These are phyloP conservation scores for Craterocephalus amniculus DNA, from an alignment of 2,797 vertebrate genomes.

Conservation along the genomic window DNA sequence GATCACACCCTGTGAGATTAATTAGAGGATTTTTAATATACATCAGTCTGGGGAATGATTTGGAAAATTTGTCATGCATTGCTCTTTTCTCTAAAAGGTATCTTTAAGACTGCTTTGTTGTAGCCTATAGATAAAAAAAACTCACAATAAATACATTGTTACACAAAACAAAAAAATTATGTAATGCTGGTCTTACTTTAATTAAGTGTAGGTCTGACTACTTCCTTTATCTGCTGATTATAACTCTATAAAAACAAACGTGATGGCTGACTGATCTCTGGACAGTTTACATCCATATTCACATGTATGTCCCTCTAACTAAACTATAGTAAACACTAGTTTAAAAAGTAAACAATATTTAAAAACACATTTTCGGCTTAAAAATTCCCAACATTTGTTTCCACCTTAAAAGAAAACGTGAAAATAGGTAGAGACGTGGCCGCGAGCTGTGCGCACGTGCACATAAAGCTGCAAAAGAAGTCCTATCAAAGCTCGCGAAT, in stretches of 20 bases:
- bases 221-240: no score
- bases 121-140: no score
- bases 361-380: constrained; percentile 24
- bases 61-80: no score
- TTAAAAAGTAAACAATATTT: constrained; percentile 2
- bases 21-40: no score
- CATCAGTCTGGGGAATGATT: neutral
- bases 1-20: neutral
- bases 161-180: no score
- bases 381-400: neutral
- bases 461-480: neutral
- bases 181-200: neutral
- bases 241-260: neutral
- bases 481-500: constrained; percentile 31
- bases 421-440: no score
- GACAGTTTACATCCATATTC: neutral
- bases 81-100: no score
- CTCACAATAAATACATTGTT: no score
- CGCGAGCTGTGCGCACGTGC: neutral
- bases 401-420: neutral
- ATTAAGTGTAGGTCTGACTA: neutral
- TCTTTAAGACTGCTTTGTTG: no score
- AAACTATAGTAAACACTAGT: no score
- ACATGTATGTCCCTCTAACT: no score
- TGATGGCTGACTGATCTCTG: constrained; percentile 12